phyloP scores from a whole-genome alignment of 2,888 invertebrate species.

The Anodontia alba region DNA sequence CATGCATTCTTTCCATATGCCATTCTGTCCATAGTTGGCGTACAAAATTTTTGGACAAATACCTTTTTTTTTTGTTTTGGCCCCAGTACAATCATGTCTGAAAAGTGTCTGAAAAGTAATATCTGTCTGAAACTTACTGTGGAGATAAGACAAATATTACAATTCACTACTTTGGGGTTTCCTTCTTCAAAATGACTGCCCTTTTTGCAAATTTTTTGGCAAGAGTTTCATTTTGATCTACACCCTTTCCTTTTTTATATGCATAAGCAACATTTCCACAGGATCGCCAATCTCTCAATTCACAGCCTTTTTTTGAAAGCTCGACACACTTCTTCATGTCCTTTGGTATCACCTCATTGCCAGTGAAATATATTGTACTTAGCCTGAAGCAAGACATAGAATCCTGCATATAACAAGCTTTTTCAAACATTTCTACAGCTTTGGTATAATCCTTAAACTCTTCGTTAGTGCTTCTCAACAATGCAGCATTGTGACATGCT shows the following conservation, averaged over 20 bases:
- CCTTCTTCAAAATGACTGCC: conserved; percentile 20
- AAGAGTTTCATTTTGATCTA: not conserved
- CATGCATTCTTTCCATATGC: too few species aligned
- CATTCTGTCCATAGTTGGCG: too few species aligned
- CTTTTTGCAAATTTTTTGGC: conserved; percentile 9
- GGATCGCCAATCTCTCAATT: conserved; percentile 91
- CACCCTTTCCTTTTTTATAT: conserved; percentile 24
- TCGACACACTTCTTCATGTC: conserved; percentile 92
- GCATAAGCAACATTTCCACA: conserved; percentile 91
- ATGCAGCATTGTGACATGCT: conserved; percentile 77
- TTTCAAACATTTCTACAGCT: conserved; percentile 91
- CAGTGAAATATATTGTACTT: conserved; percentile 87
- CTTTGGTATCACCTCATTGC: conserved; percentile 87
- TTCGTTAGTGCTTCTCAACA: conserved; percentile 52
- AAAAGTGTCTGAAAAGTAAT: too few species aligned
- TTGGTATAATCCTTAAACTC: conserved; percentile 59
- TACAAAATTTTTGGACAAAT: too few species aligned
- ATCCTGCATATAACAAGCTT: conserved; percentile 91
- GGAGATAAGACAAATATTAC: too few species aligned
- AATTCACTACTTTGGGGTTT: too few species aligned
- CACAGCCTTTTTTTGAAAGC: conserved; percentile 92
- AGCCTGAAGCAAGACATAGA: conserved; percentile 91
- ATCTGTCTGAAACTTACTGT: too few species aligned
- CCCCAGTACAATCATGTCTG: too few species aligned
- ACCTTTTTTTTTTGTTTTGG: too few species aligned